Percentiles rank a stretch among this genome's conserved stretches.
These are phyloP conservation scores for Epizoanthus illoricatus DNA, from an alignment of 92 coral and sea anemone species.

Conservation along the genomic window DNA sequence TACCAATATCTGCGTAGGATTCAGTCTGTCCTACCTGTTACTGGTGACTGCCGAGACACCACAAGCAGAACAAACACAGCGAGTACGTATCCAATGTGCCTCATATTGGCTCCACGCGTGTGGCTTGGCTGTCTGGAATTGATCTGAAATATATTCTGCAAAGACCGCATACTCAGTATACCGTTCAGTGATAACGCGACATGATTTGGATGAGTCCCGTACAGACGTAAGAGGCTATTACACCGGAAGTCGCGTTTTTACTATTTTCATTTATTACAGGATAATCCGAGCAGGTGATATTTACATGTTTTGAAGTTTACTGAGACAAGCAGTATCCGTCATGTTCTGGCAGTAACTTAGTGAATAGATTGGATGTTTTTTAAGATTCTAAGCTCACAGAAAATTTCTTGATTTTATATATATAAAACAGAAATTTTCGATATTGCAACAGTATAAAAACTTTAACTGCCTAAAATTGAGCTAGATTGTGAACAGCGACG, in stretches of 20 bases:
- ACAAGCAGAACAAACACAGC: neutral
- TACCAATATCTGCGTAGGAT: neutral
- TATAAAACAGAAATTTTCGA: too few species aligned
- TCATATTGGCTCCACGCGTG: neutral
- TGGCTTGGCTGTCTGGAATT: neutral
- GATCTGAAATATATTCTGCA: neutral
- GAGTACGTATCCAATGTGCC: neutral
- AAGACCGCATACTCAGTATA: neutral
- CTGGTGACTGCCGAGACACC: slow-evolving; percentile 15
- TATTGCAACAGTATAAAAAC: too few species aligned
- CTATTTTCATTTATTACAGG: slow-evolving; percentile 17
- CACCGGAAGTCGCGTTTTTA: neutral
- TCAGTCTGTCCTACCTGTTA: neutral
- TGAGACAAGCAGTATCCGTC: too few species aligned
- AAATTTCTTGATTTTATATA: too few species aligned
- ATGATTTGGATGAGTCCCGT: neutral
- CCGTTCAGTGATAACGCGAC: too few species aligned
- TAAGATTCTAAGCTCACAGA: too few species aligned
- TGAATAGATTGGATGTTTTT: too few species aligned
- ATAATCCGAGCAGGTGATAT: slow-evolving; percentile 8
- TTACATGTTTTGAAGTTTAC: neutral
- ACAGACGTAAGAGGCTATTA: neutral
- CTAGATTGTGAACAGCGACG: too few species aligned
- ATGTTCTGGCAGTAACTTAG: too few species aligned
- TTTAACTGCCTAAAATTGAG: too few species aligned